Percentiles rank a stretch among this genome's conserved stretches.
phyloP scores from a whole-genome alignment of 2,797 vertebrate species.

The Yasuhikotakia modesta region DNA sequence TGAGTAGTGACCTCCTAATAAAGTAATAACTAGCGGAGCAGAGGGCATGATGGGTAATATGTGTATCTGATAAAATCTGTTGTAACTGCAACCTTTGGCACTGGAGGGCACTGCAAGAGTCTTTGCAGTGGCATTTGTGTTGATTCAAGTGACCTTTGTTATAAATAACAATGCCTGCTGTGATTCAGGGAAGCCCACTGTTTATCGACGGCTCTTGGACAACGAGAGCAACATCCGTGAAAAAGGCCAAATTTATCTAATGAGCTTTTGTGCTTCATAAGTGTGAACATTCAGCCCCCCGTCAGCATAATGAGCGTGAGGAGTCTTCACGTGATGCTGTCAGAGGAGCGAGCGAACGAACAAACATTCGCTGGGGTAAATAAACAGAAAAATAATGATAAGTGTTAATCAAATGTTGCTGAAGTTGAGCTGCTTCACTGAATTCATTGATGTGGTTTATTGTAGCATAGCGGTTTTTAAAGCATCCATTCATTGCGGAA shows the following conservation, averaged over 20 bases:
- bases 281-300: slow-evolving; percentile 63
- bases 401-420: background rate
- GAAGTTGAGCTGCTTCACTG: background rate
- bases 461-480: background rate
- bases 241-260: slow-evolving; percentile 71
- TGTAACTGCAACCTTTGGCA: slow-evolving; percentile 48
- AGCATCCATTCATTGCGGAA: background rate
- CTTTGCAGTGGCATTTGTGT: slow-evolving; percentile 45
- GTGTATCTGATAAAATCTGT: slow-evolving; percentile 45
- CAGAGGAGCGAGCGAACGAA: slow-evolving; percentile 71
- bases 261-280: slow-evolving; percentile 75
- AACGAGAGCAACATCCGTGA: slow-evolving; percentile 52
- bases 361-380: slow-evolving; percentile 69
- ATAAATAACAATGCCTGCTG: slow-evolving; percentile 71
- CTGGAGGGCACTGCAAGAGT: slow-evolving; percentile 47
- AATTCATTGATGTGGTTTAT: background rate
- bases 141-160: slow-evolving; percentile 65
- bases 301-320: slow-evolving; percentile 70
- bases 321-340: slow-evolving; percentile 63
- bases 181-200: slow-evolving; percentile 66
- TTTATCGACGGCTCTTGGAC: slow-evolving; percentile 70
- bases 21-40: slow-evolving; percentile 18
- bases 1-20: background rate
- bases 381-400: slow-evolving; percentile 63
- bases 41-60: slow-evolving; percentile 34